Evolutionary conservation across 2,888 invertebrate genomes (phyloP), one percentile per base, ranked within the genome.

Genomic region (Monoplex corrugatus): DNA sequence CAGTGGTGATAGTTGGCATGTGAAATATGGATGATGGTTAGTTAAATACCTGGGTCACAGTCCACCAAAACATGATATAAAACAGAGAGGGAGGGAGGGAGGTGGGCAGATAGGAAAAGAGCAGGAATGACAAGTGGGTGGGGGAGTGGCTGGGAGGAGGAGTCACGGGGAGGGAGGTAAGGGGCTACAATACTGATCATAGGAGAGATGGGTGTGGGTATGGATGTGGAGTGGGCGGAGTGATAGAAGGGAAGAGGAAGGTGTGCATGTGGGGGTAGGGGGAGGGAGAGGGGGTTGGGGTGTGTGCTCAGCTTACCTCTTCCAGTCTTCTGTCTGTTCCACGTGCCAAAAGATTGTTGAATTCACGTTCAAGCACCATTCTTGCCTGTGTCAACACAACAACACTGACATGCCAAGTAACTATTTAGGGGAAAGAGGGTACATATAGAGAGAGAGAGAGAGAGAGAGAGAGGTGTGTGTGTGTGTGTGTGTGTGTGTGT

Each of bases 351-450:
- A 99, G 97, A 96, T 98, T 98, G 95, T 97, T 97, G 91, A 99
- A 99, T 97, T 99, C 99, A 96, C 98, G 97, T 96, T 99, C 99
- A 95, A 99, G 97, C 95, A 98, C 97, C 96, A 99, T 98, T 91
- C 99, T 97, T 95, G 98, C 98, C 99, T 99, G 92, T 40, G 89
- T 89, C 45, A 72, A 88, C 35, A 88, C 43, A 43, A 40, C 43
- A 68, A 45, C 32, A 23, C 23, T 16, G 40, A 50, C 38, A 38
- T n/a, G 16, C 82, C 38, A 10, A 57, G 38, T 13, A n/a, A 57
- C 32, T 63, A 88, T 63, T 38, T 38, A 43, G n/a, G n/a, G n/a
- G n/a, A 16, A 40, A 68, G 23, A 43, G 23, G 38, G 19, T n/a
- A 44, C 16, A 86, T 19, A 86, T 16, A 50, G 35, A 75, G 16